These are phyloP conservation scores for Tachystola acroxantha DNA, from an alignment of 2,888 invertebrate genomes.

Conservation along the genomic window DNA sequence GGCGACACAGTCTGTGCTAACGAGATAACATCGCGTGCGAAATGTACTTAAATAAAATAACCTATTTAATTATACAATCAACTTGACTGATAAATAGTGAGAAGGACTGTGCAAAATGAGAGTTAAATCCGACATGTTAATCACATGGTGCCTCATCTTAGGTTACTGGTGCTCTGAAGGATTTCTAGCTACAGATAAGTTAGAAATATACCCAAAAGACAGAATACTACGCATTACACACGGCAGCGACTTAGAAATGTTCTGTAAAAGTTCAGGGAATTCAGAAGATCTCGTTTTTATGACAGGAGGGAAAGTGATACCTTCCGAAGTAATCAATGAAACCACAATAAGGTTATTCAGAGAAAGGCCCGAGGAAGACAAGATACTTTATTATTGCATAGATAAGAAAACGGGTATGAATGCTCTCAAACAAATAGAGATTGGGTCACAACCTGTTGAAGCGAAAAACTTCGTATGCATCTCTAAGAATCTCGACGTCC, in stretches of 20 bases:
- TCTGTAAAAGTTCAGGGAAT: conserved; percentile 75
- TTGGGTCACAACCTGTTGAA: conserved; percentile 77
- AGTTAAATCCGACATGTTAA: too few species aligned
- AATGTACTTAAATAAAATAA: too few species aligned
- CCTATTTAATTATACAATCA: too few species aligned
- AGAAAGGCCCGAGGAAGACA: conserved; percentile 43
- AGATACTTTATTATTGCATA: conserved; percentile 77
- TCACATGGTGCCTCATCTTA: too few species aligned
- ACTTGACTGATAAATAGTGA: too few species aligned
- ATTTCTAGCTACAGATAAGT: too few species aligned
- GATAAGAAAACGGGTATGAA: conserved; percentile 41
- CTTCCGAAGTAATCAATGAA: conserved; percentile 75
- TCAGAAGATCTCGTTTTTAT: conserved; percentile 66
- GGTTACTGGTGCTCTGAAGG: too few species aligned
- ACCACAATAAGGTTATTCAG: conserved; percentile 80
- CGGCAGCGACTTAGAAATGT: conserved; percentile 80
- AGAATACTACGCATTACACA: too few species aligned
- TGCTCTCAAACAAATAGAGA: conserved; percentile 47
- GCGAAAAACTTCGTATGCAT: conserved; percentile 85
- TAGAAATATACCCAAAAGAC: too few species aligned
- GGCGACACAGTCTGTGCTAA: too few species aligned
- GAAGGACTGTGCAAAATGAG: too few species aligned
- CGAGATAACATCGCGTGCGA: too few species aligned
- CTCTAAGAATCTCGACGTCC: conserved; percentile 84
- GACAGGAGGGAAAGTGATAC: conserved; percentile 22